phyloP scores from a whole-genome alignment of 2,888 invertebrate species.

The Copidosoma aretas region DNA sequence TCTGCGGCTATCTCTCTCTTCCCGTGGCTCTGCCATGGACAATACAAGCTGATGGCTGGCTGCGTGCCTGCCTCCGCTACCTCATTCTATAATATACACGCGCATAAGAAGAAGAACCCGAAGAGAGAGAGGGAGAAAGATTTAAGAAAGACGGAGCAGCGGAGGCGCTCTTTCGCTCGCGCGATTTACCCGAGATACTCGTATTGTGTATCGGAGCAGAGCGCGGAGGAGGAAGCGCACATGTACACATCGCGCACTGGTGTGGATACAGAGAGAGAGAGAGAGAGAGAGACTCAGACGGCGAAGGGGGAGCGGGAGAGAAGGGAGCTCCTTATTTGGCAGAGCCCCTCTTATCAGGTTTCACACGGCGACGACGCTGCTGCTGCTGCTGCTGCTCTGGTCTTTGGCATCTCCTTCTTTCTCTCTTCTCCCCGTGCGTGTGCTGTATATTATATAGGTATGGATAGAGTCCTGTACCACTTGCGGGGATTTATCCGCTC shows the following conservation, averaged over 20 bases:
- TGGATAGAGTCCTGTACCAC: too few species aligned
- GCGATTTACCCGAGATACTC: constrained; percentile 20
- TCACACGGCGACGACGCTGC: constrained; percentile 46
- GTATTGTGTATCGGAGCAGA: background rate
- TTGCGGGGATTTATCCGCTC: too few species aligned
- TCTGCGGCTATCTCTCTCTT: constrained; percentile 28
- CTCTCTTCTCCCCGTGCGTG: background rate
- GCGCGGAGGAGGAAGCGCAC: background rate
- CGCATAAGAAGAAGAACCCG: too few species aligned
- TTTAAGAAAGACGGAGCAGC: background rate
- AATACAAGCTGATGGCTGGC: too few species aligned
- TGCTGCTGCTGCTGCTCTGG: constrained; percentile 1
- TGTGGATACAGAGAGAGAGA: background rate
- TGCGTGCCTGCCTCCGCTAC: constrained; percentile 9
- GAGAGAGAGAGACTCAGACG: background rate
- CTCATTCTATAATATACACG: background rate
- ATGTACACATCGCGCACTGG: background rate
- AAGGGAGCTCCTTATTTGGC: constrained; percentile 60
- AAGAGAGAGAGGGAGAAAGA: background rate
- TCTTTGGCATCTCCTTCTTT: background rate
- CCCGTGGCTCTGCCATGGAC: too few species aligned
- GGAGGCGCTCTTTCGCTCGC: background rate
- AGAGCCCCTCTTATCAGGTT: constrained; percentile 61
- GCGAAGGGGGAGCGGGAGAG: constrained; percentile 15
- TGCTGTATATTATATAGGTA: too few species aligned